Evolutionary conservation across 2,888 invertebrate species (phyloP), one percentile per base, ranked within the genome.

Genomic region (Caenorhabditis virilis): DNA sequence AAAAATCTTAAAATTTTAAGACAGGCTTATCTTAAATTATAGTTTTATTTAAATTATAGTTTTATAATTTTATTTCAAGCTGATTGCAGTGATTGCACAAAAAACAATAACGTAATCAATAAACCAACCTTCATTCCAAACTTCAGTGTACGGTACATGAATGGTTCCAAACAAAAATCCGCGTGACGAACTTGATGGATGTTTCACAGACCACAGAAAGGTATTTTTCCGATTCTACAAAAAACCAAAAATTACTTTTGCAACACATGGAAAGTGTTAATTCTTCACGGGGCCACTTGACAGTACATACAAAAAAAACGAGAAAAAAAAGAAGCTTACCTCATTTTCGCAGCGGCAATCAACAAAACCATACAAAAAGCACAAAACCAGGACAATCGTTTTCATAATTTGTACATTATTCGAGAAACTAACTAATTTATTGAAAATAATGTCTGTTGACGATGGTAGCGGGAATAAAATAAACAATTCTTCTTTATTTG

Each of bases 161-260:
- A 88, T 87, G 13, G 88, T 87, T 27, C 87, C 87, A 77, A 87
- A 87, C 68, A 87, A 84, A 79, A 85, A 87, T 1, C 70, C 72
- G 35, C 48, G 54, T 0, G 71, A 49, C 13, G 27, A 16, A 7
- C 23, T 25, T 38, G 26, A 41, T 15, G 55, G 65, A 36, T 56
- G 59, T 16, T 38, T 39, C 1, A 65, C 55, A 15, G 59, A 59
- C 59, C 65, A 65, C 9, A 65, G 33, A 23, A 58, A 58, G 26
- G 49, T 49, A 16, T 45, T 45, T 45, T 22, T 5, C 18, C 27
- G 23, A 4, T 27, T 18, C 26, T 26, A 18, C 5, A n/a, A 45
- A 9, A 20, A n/a, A 5, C 25, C 4, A 39, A 39, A 20, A 20
- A 18, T 2, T 20, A 5, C 3, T 39, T 20, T 20, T 11, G 4